Conservation (phyloP, 2,113 vertebrate genomes). For the Scomber scombrus region DNA sequence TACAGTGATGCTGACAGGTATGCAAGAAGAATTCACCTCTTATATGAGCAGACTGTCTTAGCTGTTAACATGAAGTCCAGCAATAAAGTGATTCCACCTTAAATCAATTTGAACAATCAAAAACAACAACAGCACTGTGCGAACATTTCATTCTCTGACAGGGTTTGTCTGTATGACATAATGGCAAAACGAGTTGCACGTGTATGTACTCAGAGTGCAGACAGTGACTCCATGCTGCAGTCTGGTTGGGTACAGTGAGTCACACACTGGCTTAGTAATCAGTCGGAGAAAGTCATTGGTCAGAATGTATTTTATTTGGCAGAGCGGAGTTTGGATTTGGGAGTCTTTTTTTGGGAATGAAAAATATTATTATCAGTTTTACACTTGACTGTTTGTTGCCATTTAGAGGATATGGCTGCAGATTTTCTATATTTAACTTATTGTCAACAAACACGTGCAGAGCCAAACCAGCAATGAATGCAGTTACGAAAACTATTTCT, state of each 20-base stretch:
- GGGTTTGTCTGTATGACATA: conserved; percentile 1
- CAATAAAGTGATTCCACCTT: neutral
- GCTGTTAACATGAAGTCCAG: neutral
- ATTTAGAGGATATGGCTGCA: too few species aligned
- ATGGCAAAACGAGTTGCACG: conserved; percentile 1
- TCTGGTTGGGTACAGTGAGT: conserved; percentile 59
- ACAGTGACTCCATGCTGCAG: conserved; percentile 19
- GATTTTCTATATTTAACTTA: too few species aligned
- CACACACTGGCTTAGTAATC: conserved; percentile 32
- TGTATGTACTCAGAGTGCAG: neutral
- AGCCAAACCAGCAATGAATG: too few species aligned
- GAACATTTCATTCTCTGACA: neutral
- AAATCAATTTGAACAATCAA: neutral
- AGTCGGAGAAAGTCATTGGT: conserved; percentile 16
- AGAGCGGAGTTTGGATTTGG: conserved; percentile 19
- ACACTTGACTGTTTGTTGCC: too few species aligned
- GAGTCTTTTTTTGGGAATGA: neutral
- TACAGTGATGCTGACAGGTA: neutral
- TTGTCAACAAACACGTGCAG: too few species aligned
- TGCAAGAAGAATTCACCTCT: too few species aligned
- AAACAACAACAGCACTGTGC: neutral
- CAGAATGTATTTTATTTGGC: conserved; percentile 37
- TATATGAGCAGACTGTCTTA: too few species aligned
- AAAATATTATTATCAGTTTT: neutral
- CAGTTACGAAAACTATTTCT: too few species aligned